phyloP scores from a whole-genome alignment of 2,113 vertebrate species.

The Coracopsis vasa region DNA sequence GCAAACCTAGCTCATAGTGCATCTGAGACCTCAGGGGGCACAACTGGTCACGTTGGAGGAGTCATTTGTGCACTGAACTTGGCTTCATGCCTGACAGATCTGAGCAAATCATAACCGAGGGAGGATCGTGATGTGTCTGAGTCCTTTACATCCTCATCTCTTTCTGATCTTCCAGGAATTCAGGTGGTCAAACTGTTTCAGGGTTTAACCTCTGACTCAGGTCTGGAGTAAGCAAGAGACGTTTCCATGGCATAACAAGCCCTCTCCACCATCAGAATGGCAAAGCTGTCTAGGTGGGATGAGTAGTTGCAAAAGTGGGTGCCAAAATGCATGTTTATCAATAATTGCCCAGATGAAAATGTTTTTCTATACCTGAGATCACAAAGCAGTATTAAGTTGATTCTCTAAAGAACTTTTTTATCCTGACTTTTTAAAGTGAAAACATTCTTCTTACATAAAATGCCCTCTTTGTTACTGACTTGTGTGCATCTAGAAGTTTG shows the following conservation, averaged over 20 bases:
- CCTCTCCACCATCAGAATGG: not conserved
- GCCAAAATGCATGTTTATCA: not conserved
- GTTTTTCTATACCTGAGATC: not conserved
- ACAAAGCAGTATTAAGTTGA: not conserved
- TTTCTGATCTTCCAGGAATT: not conserved
- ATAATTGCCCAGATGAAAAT: not conserved
- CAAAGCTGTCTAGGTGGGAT: not conserved
- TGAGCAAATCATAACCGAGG: not conserved
- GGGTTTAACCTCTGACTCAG: not conserved
- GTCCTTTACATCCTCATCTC: not conserved
- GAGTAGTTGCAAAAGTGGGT: not conserved
- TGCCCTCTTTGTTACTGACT: not conserved
- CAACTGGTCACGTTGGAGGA: fast-evolving
- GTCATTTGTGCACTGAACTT: not conserved
- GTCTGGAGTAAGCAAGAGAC: not conserved
- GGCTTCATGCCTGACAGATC: not conserved
- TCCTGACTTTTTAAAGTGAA: not conserved
- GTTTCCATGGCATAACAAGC: not conserved
- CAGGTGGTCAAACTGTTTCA: not conserved
- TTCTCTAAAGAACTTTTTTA: not conserved
- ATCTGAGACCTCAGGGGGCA: not conserved
- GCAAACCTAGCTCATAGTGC: not conserved
- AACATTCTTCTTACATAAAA: not conserved
- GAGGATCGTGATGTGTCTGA: not conserved
- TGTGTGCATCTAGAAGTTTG: not conserved